Evolutionary conservation across 2,888 invertebrate species (phyloP).

Genomic region (Eristalinus aeneus): DNA sequence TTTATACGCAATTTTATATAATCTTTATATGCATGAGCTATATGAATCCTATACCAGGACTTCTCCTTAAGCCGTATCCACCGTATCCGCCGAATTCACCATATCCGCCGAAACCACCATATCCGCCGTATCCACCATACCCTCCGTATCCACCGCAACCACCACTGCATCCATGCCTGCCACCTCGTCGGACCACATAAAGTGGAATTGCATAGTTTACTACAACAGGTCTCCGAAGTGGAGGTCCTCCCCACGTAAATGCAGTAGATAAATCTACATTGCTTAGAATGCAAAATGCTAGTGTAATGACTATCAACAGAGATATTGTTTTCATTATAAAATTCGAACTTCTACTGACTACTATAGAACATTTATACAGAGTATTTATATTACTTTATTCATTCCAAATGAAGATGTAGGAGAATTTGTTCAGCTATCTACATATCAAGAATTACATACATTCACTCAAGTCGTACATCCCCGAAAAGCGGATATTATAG

Average conservation of each 20-base stretch:
- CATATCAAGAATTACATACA: neutral
- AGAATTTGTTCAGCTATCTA: neutral
- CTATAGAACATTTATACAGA: neutral
- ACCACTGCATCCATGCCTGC: neutral
- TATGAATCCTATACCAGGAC: neutral
- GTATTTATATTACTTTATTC: slow-evolving; percentile 61
- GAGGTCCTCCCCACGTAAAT: slow-evolving; percentile 17
- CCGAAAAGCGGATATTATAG: slow-evolving; percentile 11
- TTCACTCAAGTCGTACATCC: slow-evolving; percentile 11
- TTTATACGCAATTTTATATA: too few species aligned
- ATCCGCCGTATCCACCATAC: slow-evolving; percentile 9
- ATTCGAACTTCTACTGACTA: slow-evolving; percentile 28
- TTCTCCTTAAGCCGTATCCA: neutral
- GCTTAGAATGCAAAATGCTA: slow-evolving; percentile 21
- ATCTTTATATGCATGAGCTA: neutral
- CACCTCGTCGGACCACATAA: neutral
- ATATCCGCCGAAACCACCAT: neutral
- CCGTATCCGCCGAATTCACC: slow-evolving; percentile 5
- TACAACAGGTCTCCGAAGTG: neutral
- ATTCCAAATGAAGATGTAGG: neutral
- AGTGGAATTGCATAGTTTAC: slow-evolving; percentile 29
- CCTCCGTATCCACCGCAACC: neutral
- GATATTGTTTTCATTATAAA: slow-evolving; percentile 35
- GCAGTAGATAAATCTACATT: slow-evolving; percentile 9
- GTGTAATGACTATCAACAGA: neutral